A percentile compares a stretch with the other conserved stretches of the same genome.
Conservation (phyloP, 1,140 invertebrate species). For the Drosophila tsacasi region DNA sequence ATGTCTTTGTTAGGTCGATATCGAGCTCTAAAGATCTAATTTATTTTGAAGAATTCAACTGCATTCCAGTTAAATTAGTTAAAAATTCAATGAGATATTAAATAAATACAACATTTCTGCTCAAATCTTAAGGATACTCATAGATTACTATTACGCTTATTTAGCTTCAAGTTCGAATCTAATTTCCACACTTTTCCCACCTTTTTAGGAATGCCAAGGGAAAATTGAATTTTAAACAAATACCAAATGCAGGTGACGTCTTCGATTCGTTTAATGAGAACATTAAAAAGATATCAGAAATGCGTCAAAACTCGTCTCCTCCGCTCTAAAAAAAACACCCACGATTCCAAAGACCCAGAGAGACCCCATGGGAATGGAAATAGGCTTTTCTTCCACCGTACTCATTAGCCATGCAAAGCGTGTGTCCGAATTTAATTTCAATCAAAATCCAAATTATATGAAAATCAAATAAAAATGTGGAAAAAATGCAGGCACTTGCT, state of each 20-base stretch:
- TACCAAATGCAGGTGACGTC: conserved; percentile 55
- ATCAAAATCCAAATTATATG: conserved; percentile 81
- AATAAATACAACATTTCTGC: not conserved
- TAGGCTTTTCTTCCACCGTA: conserved; percentile 22
- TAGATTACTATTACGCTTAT: not conserved
- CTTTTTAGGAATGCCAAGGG: not conserved
- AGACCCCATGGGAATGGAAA: conserved; percentile 34
- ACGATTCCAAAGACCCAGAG: conserved; percentile 11
- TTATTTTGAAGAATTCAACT: not conserved
- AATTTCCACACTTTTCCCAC: not conserved
- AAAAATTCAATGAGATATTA: too few species aligned
- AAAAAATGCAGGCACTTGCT: conserved; percentile 50
- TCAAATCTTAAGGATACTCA: not conserved
- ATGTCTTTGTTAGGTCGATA: not conserved
- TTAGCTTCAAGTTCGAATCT: not conserved
- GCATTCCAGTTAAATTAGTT: not conserved
- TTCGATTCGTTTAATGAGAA: conserved; percentile 60
- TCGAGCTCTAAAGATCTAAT: not conserved
- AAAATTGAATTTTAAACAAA: conserved; percentile 16
- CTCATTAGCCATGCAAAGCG: conserved; percentile 67
- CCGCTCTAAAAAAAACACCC: conserved; percentile 20
- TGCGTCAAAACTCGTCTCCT: conserved; percentile 55
- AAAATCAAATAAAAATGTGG: conserved; percentile 75
- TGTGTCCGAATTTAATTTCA: conserved; percentile 74
- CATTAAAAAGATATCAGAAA: conserved; percentile 77